A percentile compares a stretch with the other conserved stretches of the same genome.
Conservation (phyloP, 2,797 vertebrate genomes). For the Sciurus carolinensis region DNA sequence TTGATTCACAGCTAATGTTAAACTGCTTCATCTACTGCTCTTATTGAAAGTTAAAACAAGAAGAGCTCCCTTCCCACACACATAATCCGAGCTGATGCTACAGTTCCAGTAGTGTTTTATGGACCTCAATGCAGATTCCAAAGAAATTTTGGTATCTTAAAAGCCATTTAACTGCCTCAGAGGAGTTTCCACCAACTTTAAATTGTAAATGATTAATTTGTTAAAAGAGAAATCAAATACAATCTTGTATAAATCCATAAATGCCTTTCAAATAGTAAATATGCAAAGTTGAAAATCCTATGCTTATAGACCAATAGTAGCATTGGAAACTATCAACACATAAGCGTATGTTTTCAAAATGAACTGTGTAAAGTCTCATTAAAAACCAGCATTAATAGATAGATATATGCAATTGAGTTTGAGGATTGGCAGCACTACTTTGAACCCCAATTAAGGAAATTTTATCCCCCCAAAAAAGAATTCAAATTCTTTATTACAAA, state of each 20-base stretch:
- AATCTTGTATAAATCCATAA: not conserved
- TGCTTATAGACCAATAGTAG: not conserved
- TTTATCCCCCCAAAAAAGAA: not conserved
- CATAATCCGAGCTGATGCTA: not conserved
- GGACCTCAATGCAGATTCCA: not conserved
- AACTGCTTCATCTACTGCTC: not conserved
- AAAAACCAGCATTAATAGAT: not conserved
- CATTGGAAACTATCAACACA: not conserved
- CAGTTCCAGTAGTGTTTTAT: not conserved
- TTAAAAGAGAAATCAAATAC: not conserved
- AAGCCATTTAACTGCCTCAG: not conserved
- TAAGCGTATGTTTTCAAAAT: not conserved
- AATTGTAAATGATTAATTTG: conserved; percentile 1
- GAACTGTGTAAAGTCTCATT: not conserved
- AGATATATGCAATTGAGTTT: not conserved
- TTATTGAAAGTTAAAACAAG: not conserved
- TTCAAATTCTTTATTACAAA: not conserved
- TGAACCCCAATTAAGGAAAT: not conserved
- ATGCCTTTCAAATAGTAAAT: not conserved
- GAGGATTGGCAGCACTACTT: not conserved
- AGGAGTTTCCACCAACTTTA: not conserved
- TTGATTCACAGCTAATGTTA: not conserved
- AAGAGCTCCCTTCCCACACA: not conserved
- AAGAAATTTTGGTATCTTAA: not conserved
- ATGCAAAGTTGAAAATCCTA: not conserved